Evolutionary conservation across 2,888 invertebrate genomes (phyloP).

Genomic region (Caenorhabditis uteleia): DNA sequence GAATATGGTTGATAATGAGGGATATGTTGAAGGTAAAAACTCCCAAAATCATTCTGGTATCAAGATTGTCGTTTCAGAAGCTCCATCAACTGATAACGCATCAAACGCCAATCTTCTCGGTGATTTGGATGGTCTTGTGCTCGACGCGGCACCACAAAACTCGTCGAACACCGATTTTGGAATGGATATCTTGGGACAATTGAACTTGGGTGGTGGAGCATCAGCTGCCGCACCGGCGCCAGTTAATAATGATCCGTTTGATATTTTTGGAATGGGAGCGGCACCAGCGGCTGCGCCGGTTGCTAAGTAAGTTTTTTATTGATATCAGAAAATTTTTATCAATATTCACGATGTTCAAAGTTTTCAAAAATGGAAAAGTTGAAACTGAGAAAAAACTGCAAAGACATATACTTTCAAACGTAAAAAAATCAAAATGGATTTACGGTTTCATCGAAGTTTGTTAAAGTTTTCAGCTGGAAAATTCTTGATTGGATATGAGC

Average conservation of each 20-base stretch:
- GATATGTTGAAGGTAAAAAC: too few species aligned
- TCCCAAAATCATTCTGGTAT: background rate
- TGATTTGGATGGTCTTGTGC: slow-evolving; percentile 11
- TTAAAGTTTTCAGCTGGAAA: too few species aligned
- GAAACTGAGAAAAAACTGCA: too few species aligned
- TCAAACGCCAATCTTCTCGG: slow-evolving; percentile 46
- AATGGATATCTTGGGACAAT: slow-evolving; percentile 48
- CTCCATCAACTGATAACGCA: slow-evolving; percentile 1
- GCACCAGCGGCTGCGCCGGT: background rate
- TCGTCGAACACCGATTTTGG: slow-evolving; percentile 11
- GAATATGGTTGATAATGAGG: slow-evolving; percentile 52
- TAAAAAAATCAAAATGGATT: too few species aligned
- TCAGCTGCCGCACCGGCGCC: background rate
- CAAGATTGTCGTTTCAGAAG: background rate
- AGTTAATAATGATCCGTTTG: slow-evolving; percentile 17
- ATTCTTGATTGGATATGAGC: too few species aligned
- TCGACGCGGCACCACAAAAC: slow-evolving; percentile 1
- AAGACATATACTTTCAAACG: too few species aligned
- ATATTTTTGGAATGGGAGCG: slow-evolving; percentile 5
- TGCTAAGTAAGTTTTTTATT: background rate
- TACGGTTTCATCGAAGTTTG: too few species aligned
- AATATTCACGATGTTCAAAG: too few species aligned
- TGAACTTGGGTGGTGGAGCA: slow-evolving; percentile 7
- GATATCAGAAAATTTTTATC: background rate
- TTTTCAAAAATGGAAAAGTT: too few species aligned